Evolutionary conservation across 2,888 invertebrate genomes (phyloP), one percentile per base, ranked within the genome.

Genomic region (Andrena camellia): DNA sequence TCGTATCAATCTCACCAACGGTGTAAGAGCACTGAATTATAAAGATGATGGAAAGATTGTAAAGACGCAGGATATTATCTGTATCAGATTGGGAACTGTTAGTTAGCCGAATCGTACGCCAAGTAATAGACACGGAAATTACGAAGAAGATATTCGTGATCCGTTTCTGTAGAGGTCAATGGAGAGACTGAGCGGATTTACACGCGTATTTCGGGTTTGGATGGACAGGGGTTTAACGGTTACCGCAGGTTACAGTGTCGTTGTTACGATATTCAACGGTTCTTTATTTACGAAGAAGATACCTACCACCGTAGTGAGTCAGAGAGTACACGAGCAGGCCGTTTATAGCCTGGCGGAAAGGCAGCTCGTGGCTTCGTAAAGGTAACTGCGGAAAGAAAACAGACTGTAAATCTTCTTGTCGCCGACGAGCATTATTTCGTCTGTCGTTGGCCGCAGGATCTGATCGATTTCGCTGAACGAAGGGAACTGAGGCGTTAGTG

Each of bases 211-310:
- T 69, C 26, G n/a, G 54, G 35, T 42, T 50, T n/a, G 33, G 20
- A n/a, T 13, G 50, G 17, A 33, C n/a, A 35, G 23, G 50, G 31
- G 48, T 31, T 35, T 66, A 48, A 69, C 42, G 31, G 33, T 60
- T 48, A 20, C 20, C 57, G 42, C 26, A 50, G 20, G 50, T 57
- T 42, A 50, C 20, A 50, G n/a, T 26, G 63, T 52, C 42, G 4
- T 64, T 64, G 42, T 48, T 42, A 52, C 63, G 48, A 64, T 59
- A 64, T 54, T 48, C 48, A 74, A 54, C 74, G 23, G 59, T 48
- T 50, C 68, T 71, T 59, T 71, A 68, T 75, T 79, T 71, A 70
- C 71, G 8, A 57, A 63, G 71, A 63, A 59, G 75, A 59, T 57
- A 74, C 13, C 33, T 57, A 74, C 13, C 33, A 50, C 10, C n/a